A percentile compares a stretch with the other conserved stretches of the same genome.
phyloP scores from a whole-genome alignment of 2,888 invertebrate genomes.

The Amitus sp. region DNA sequence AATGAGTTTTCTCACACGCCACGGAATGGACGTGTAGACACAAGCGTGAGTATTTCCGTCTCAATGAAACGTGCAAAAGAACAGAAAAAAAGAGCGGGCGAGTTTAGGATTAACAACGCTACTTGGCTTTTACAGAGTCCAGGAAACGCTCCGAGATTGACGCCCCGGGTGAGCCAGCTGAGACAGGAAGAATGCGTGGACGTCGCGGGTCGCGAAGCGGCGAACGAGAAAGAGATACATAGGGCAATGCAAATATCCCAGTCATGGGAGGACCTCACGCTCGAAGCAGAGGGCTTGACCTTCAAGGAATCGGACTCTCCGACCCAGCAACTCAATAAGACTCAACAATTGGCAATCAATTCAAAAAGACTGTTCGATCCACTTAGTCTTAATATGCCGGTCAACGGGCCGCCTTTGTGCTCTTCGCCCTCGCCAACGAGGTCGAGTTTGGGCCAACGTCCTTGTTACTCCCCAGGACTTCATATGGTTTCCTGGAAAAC shows the following conservation, averaged over 20 bases:
- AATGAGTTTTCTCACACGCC: conserved; percentile 77
- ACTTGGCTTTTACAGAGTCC: conserved; percentile 65
- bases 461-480: conserved; percentile 70
- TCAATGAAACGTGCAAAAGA: neutral
- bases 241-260: conserved; percentile 94
- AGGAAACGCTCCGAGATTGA: conserved; percentile 71
- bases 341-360: conserved; percentile 48
- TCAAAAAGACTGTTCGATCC: conserved; percentile 62
- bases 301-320: conserved; percentile 62
- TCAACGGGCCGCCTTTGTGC: conserved; percentile 67
- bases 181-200: conserved; percentile 90
- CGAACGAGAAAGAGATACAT: conserved; percentile 91
- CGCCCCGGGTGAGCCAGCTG: conserved; percentile 88
- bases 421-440: conserved; percentile 74
- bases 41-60: conserved; percentile 76
- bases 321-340: conserved; percentile 52
- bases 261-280: conserved; percentile 90
- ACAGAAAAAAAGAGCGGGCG: no score
- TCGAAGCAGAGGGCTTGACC: conserved; percentile 72
- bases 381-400: conserved; percentile 63
- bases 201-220: conserved; percentile 84
- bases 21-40: conserved; percentile 87
- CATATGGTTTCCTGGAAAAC: conserved; percentile 68
- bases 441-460: conserved; percentile 66
- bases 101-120: no score